Base-by-base conservation (phyloP, 2,113 vertebrate species). In the Rhinolophus sinicus region DNA sequence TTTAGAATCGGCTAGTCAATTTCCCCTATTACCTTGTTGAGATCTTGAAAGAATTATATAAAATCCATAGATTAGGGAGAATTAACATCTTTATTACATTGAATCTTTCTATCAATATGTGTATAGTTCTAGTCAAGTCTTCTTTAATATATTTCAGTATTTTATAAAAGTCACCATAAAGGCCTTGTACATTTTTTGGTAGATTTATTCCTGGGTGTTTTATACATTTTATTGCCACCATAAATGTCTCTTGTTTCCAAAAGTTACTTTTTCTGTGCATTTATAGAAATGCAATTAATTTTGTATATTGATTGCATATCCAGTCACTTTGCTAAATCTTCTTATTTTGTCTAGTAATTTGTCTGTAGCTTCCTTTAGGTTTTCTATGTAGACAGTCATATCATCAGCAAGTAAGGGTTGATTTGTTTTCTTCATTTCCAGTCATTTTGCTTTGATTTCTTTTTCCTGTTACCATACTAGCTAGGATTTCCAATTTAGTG, bases 271-370 rank as follows among this genome's bases (percentile, higher is more conserved):
- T 93, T 93, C 50, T 83, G 40, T 26, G n/a, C 82, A 81, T 56
- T 69, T 90, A 67, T 58, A 90, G 50, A 76, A 60, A 86, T 77
- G 16, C 22, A 86, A 30, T 83, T 65, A 82, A 67, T 94, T 95
- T 85, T 62, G 44, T 28, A 44, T 72, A 35, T 64, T 91, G n/a
- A 56, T 56, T 81, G 21, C 16, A 86, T 72, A 70, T 64, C 18
- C 22, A 40, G 22, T n/a, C 64, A 47, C n/a, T 91, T 80, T 44
- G 52, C 19, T 80, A 80, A 87, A 86, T 8, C 47, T 81, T 92
- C 33, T 54, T 67, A 67, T 77, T 69, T 80, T 64, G 15, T 35
- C 6, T 84, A 90, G 52, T 64, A 91, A 80, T 72, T 64, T 78
- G 50, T 92, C 22, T 83, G n/a, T 50, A 77, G 47, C 35, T 91